Evolutionary conservation across 2,797 vertebrate species (phyloP).

Genomic region (Enteromius viviparus): DNA sequence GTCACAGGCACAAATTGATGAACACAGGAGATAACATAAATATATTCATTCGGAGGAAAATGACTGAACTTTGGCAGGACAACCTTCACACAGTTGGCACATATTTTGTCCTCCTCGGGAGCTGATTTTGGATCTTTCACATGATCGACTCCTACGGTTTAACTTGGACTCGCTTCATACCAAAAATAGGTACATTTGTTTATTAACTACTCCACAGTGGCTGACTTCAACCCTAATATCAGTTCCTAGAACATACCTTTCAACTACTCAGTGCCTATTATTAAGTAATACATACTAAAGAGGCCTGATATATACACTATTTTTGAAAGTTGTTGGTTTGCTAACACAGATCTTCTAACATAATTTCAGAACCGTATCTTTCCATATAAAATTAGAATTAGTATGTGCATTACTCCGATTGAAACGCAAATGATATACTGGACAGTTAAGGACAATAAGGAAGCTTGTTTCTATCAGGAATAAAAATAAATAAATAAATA

Average conservation of each 20-base stretch:
- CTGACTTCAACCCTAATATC: neutral
- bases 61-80: constrained; percentile 59
- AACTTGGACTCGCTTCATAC: neutral
- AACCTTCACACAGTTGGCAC: constrained; percentile 54
- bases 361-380: neutral
- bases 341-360: neutral
- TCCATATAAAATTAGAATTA: neutral
- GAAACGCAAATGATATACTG: neutral
- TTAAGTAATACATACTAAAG: neutral
- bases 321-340: neutral
- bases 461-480: neutral
- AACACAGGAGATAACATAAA: constrained; percentile 55
- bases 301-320: neutral
- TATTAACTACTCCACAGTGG: neutral
- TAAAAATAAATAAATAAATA: neutral
- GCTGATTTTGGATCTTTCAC: neutral
- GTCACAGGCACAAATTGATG: constrained; percentile 57
- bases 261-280: neutral
- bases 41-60: constrained; percentile 50
- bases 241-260: neutral
- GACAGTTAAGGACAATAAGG: neutral
- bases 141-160: neutral
- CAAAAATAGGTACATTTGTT: constrained; percentile 11
- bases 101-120: constrained; percentile 53
- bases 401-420: neutral